Conservation (phyloP, 1,140 invertebrate species). For the Drosophila chauvacae region DNA sequence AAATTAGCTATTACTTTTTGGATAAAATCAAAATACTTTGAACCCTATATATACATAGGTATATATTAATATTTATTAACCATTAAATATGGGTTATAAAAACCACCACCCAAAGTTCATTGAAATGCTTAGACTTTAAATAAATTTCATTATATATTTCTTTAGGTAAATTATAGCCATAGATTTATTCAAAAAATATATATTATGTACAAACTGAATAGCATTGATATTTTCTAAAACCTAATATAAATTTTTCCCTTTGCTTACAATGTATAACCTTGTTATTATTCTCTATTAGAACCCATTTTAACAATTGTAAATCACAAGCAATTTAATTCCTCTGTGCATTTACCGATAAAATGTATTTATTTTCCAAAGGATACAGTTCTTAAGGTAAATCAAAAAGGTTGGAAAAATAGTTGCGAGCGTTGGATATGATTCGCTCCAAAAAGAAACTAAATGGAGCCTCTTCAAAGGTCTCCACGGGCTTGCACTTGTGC, state of each 20-base stretch:
- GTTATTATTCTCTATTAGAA: too few species aligned
- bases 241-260: too few species aligned
- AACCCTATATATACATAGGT: background rate
- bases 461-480: background rate
- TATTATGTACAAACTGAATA: background rate
- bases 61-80: background rate
- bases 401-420: background rate
- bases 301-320: too few species aligned
- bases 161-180: background rate
- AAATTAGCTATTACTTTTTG: too few species aligned
- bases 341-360: background rate
- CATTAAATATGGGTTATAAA: background rate
- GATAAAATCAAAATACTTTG: background rate
- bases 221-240: background rate
- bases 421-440: background rate
- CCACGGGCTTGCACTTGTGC: background rate
- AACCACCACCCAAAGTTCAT: background rate
- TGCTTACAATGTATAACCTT: background rate
- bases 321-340: background rate
- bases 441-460: background rate
- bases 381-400: conserved; percentile 9
- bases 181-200: background rate
- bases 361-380: conserved; percentile 9
- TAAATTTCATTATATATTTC: background rate
- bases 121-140: background rate